These are phyloP conservation scores for Dendronephthya gigantea DNA, from an alignment of 64 coral and sea anemone species.

Conservation along the genomic window DNA sequence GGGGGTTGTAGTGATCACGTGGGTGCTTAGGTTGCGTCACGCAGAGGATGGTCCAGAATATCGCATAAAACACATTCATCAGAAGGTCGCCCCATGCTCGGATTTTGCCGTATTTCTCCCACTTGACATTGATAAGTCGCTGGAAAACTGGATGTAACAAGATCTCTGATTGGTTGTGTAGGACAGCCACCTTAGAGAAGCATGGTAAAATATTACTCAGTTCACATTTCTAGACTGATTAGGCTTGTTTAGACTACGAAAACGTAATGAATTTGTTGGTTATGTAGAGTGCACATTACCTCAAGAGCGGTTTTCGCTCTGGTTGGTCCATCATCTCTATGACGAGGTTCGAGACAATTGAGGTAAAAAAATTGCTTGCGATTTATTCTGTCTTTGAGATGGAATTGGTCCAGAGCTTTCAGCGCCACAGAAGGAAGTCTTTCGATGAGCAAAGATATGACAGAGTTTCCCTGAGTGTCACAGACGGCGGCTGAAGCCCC, in stretches of 20 bases:
- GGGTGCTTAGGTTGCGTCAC: constrained; percentile 36
- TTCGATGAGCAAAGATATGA: constrained; percentile 48
- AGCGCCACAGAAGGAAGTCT: constrained; percentile 45
- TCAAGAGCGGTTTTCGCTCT: constrained; percentile 26
- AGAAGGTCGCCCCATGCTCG: constrained; percentile 26
- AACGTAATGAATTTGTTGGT: too few relatives aligned
- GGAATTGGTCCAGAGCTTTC: background rate
- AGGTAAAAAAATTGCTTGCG: constrained; percentile 66
- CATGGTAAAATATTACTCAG: too few relatives aligned
- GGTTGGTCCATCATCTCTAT: constrained; percentile 9
- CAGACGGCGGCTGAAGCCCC: constrained; percentile 58
- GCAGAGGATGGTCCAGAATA: constrained; percentile 31
- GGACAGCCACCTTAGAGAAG: constrained; percentile 26
- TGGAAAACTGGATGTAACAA: constrained; percentile 41
- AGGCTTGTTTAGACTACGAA: too few relatives aligned
- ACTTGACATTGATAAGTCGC: constrained; percentile 45
- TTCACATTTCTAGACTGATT: too few relatives aligned
- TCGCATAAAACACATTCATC: constrained; percentile 30
- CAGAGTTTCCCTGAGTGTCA: constrained; percentile 60
- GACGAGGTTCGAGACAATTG: constrained; percentile 53
- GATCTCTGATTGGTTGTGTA: constrained; percentile 49
- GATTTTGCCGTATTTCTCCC: constrained; percentile 38
- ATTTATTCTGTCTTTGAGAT: constrained; percentile 35
- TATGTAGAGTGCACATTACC: background rate
- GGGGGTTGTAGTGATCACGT: constrained; percentile 27